phyloP scores from a whole-genome alignment of 1,140 invertebrate species.

The Neoseiulus cucumeris region DNA sequence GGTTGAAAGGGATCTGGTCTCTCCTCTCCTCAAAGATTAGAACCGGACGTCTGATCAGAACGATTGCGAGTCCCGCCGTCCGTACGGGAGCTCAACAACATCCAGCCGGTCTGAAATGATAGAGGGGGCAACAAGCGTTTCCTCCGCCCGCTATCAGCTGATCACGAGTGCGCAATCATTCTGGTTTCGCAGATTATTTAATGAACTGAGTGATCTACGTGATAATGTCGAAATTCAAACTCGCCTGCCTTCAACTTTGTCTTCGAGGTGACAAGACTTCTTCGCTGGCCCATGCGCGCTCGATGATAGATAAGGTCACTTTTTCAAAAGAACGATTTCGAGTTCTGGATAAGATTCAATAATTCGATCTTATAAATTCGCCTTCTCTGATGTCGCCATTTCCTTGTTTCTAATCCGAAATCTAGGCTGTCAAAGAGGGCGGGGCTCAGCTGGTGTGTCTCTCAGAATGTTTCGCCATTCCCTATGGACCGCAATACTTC shows the following conservation, averaged over 20 bases:
- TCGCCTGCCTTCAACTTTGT: background rate
- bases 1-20: too few species aligned
- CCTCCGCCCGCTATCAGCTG: too few species aligned
- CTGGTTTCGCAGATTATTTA: too few species aligned
- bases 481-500: constrained; percentile 3
- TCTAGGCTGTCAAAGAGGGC: background rate
- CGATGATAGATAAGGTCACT: background rate
- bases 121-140: too few species aligned
- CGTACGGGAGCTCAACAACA: too few species aligned
- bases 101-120: too few species aligned
- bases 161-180: too few species aligned
- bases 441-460: background rate
- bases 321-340: background rate
- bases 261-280: background rate
- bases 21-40: too few species aligned
- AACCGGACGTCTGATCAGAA: too few species aligned
- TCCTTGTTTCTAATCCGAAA: background rate
- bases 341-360: background rate
- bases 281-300: background rate
- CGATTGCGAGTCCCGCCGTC: too few species aligned
- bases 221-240: background rate
- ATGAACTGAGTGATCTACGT: too few species aligned
- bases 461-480: background rate
- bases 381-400: background rate
- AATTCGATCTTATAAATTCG: background rate